Evolutionary conservation across 2,888 invertebrate species (phyloP), one percentile per base, ranked within the genome.

Genomic region (Drymonia ruficornis): DNA sequence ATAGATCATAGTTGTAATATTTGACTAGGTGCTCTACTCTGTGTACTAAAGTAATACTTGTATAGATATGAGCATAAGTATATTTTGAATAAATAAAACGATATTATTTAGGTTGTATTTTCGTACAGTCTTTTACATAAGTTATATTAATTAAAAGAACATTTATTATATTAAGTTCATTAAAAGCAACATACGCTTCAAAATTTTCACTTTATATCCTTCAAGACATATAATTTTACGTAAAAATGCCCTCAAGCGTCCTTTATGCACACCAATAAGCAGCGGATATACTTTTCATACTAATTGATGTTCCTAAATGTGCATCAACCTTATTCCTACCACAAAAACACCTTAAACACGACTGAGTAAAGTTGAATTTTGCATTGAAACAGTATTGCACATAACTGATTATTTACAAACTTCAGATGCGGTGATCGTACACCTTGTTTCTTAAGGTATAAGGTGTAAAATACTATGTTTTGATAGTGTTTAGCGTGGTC

Each of bases 321-420:
- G 65, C 64, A 69, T 51, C 64, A 68, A 64, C 52, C 59, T 28
- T 60, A 71, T 64, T 63, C 68, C 53, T 45, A 53, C 53, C 50
- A 67, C 53, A 58, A 54, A 40, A 15, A 47, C 28, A 53, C 34
- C 49, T 47, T 50, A 63, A 66, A 53, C 8, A 1, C 42, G n/a
- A 48, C 0, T 23, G 3, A 1, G 50, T 68, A 74, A 63, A 68
- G 70, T 62, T 31, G 50, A 68, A 50, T 61, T 60, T 74, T 44
- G 55, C 58, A 50, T 61, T 62, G 53, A 63, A 55, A 55, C 55
- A 45, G 69, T 72, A 70, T 64, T 56, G 70, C 76, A 74, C 66
- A 65, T 66, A 66, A 65, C 63, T 66, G 65, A 72, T 70, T 69
- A 66, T 70, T 68, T 69, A 65, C 74, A 55, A 71, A 58, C 12